phyloP scores from a whole-genome alignment of 2,797 vertebrate genomes.

The Phoeniculus purpureus region DNA sequence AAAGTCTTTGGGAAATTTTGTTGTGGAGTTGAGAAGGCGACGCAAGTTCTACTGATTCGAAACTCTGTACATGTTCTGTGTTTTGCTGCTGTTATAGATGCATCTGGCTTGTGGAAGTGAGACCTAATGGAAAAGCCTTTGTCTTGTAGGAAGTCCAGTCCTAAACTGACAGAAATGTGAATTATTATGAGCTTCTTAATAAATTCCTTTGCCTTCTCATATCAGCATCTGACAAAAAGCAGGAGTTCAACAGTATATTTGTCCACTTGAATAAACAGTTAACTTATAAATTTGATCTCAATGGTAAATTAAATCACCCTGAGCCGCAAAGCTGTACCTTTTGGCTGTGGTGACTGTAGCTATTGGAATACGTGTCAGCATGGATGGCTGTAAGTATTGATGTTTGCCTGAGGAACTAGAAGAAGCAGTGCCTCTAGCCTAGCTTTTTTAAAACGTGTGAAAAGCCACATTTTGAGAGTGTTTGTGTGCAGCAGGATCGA shows the following conservation, averaged over 20 bases:
- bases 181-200: slow-evolving; percentile 67
- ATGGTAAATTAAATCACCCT: neutral
- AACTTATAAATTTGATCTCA: slow-evolving; percentile 16
- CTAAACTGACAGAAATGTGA: slow-evolving; percentile 20
- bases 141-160: neutral
- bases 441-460: neutral
- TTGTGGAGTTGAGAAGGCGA: neutral
- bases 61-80: neutral
- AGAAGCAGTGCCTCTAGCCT: neutral
- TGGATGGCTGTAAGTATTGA: neutral
- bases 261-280: slow-evolving; percentile 27
- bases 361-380: neutral
- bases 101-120: neutral
- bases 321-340: neutral
- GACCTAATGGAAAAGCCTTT: neutral
- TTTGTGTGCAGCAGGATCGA: neutral
- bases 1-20: neutral
- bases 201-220: slow-evolving; percentile 57
- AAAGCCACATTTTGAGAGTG: neutral
- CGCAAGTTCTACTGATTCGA: neutral
- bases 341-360: neutral
- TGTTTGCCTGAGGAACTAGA: neutral
- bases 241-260: neutral
- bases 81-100: neutral
- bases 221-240: slow-evolving; percentile 36